Percentiles rank a stretch among this genome's conserved stretches.
These are phyloP conservation scores for Dicyrtomina minuta DNA, from an alignment of 2,888 invertebrate species.

Conservation along the genomic window DNA sequence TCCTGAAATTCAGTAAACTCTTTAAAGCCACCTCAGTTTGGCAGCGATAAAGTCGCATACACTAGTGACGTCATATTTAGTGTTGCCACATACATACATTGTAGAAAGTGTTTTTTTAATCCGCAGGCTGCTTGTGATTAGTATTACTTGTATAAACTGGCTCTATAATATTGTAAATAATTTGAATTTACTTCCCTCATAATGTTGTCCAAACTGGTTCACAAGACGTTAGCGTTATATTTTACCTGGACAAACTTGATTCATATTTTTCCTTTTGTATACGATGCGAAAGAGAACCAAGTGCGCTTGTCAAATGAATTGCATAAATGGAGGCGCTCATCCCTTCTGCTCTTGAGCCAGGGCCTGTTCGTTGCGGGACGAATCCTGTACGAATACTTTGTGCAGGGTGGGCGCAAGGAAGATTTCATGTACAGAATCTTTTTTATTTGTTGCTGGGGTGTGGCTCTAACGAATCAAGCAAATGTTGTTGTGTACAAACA, in stretches of 20 bases:
- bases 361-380: background rate
- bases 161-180: too few relatives aligned
- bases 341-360: background rate
- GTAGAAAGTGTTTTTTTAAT: too few relatives aligned
- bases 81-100: too few relatives aligned
- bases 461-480: background rate
- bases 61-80: too few relatives aligned
- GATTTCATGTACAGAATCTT: background rate
- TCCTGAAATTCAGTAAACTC: too few relatives aligned
- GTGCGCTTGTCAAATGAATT: background rate
- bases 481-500: background rate
- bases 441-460: background rate
- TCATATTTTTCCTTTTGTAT: constrained; percentile 1
- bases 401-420: background rate
- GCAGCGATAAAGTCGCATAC: too few relatives aligned
- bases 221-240: background rate
- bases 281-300: background rate
- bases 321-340: background rate
- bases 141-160: too few relatives aligned
- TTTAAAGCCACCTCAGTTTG: too few relatives aligned
- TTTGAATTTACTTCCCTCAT: too few relatives aligned
- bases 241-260: background rate
- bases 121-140: too few relatives aligned
- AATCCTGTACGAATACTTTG: background rate
- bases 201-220: background rate